Evolutionary conservation across 2,113 vertebrate species (phyloP).

Genomic region (Megaleporinus macrocephalus): DNA sequence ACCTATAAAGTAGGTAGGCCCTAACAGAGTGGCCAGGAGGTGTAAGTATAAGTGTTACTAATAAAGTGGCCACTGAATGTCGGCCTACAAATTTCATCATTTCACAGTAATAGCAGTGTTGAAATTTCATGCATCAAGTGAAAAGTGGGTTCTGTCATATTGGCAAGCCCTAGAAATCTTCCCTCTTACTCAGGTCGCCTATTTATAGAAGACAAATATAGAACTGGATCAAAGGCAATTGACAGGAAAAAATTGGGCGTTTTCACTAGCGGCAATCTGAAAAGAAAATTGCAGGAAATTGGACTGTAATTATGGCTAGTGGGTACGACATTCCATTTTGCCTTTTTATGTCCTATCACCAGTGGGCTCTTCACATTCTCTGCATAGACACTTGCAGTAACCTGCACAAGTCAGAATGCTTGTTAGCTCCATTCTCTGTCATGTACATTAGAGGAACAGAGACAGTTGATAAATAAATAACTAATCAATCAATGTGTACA

Average conservation of each 20-base stretch:
- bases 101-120: constrained; percentile 9
- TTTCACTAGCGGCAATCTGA: constrained; percentile 23
- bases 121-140: background rate
- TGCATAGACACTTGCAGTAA: background rate
- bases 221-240: constrained; percentile 1
- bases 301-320: background rate
- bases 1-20: background rate
- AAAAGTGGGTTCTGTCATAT: background rate
- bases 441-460: background rate
- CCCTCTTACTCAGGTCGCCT: background rate
- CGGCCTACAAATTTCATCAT: background rate
- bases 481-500: too few relatives aligned
- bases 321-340: background rate
- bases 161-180: background rate
- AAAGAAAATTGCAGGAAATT: constrained; percentile 9
- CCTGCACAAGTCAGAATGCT: background rate
- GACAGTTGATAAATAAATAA: background rate
- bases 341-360: background rate
- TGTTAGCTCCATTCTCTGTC: background rate
- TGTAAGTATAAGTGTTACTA: background rate
- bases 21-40: too few relatives aligned
- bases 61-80: background rate
- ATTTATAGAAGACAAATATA: background rate
- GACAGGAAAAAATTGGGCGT: background rate
- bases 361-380: background rate